Evolutionary conservation across 2,113 vertebrate species (phyloP).

Genomic region (Rhea americana): DNA sequence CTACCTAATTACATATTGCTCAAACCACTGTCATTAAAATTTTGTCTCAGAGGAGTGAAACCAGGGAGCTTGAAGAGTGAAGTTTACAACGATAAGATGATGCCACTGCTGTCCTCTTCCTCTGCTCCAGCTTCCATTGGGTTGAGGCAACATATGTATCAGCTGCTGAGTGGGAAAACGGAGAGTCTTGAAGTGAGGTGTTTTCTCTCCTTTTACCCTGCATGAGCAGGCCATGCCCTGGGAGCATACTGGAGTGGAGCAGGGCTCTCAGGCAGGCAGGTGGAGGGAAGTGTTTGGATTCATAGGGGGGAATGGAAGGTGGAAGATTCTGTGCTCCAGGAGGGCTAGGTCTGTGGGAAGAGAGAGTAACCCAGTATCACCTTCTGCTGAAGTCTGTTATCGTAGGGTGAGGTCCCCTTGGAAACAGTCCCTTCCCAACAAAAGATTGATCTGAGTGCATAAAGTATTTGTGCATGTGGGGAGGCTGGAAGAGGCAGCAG

Average conservation of each 20-base stretch:
- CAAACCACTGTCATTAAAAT: not conserved
- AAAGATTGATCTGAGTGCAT: not conserved
- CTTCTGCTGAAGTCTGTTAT: not conserved
- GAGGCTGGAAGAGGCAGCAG: not conserved
- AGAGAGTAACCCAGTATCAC: not conserved
- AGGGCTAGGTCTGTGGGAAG: not conserved
- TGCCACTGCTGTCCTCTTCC: not conserved
- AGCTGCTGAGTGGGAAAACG: not conserved
- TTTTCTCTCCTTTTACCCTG: not conserved
- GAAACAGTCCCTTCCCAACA: not conserved
- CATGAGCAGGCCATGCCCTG: rapidly evolving
- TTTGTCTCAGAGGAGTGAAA: not conserved
- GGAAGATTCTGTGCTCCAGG: not conserved
- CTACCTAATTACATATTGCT: not conserved
- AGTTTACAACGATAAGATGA: not conserved
- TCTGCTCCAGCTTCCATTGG: too few species aligned
- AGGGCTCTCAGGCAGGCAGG: not conserved
- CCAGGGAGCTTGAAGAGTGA: not conserved
- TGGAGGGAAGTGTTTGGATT: not conserved
- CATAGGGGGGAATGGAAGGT: not conserved
- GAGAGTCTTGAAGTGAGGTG: not conserved
- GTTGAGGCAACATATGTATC: not conserved
- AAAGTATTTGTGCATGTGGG: rapidly evolving
- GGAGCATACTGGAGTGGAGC: not conserved
- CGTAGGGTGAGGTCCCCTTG: not conserved